These are phyloP conservation scores for Philypnodon macrostomus DNA, from an alignment of 2,797 vertebrate genomes.

Conservation along the genomic window DNA sequence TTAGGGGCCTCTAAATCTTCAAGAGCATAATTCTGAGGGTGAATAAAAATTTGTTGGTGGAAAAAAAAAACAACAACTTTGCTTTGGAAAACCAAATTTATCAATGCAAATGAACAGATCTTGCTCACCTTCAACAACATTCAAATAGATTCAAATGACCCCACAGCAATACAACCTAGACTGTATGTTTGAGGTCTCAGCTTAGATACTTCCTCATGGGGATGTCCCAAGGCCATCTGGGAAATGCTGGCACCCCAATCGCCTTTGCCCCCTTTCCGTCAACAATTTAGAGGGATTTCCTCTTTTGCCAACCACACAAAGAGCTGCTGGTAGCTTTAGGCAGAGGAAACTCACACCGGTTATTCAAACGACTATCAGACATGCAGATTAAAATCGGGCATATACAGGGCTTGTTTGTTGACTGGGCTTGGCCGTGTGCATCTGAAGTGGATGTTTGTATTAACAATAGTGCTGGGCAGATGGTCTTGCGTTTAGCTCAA, in stretches of 20 bases:
- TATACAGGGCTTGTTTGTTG: slow-evolving; percentile 16
- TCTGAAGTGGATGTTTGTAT: slow-evolving; percentile 26
- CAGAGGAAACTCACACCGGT: slow-evolving; percentile 6
- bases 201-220: background rate
- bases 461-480: slow-evolving; percentile 30
- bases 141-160: slow-evolving; percentile 43
- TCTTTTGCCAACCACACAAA: slow-evolving; percentile 23
- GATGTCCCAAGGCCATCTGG: slow-evolving; percentile 10
- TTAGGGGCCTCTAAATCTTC: too few relatives aligned
- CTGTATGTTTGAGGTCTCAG: background rate
- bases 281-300: slow-evolving; percentile 24
- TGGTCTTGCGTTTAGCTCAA: slow-evolving; percentile 18
- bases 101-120: background rate
- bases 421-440: slow-evolving; percentile 12
- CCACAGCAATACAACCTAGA: slow-evolving; percentile 3
- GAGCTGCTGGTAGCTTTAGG: background rate
- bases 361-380: slow-evolving; percentile 5
- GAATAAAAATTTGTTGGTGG: too few relatives aligned
- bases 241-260: slow-evolving; percentile 6
- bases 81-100: too few relatives aligned
- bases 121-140: slow-evolving; percentile 12
- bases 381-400: slow-evolving; percentile 6
- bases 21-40: too few relatives aligned
- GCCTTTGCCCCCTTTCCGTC: slow-evolving; percentile 1
- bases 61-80: too few relatives aligned